Conservation (phyloP, 1,140 invertebrate genomes). For the Drosophila lacteicornis region DNA sequence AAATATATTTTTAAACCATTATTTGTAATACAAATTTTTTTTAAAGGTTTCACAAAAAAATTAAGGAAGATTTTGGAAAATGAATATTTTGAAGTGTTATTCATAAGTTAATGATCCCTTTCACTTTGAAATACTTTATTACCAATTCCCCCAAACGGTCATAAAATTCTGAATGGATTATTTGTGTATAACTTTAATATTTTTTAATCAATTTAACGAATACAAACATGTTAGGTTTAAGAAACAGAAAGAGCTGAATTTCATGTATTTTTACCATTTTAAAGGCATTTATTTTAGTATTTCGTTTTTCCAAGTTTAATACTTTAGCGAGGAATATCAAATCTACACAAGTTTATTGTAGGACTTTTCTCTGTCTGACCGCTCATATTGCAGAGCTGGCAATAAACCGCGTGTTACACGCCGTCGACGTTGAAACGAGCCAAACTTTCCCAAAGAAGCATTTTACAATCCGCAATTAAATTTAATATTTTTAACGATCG, state of each 20-base stretch:
- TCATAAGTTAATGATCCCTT: too few relatives aligned
- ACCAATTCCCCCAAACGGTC: too few relatives aligned
- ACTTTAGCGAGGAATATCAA: background rate
- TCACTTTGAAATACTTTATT: too few relatives aligned
- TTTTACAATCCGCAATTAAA: conserved; percentile 48
- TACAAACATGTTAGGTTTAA: background rate
- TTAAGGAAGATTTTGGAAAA: too few relatives aligned
- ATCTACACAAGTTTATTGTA: background rate
- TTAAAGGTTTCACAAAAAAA: too few relatives aligned
- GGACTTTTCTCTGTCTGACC: conserved; percentile 3
- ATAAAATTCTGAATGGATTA: too few relatives aligned
- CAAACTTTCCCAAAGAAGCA: conserved; percentile 44
- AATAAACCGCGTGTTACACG: conserved; percentile 52
- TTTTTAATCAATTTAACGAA: too few relatives aligned
- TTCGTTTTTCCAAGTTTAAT: background rate
- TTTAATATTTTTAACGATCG: conserved; percentile 51
- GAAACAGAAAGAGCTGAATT: background rate
- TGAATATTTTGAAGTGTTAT: too few relatives aligned
- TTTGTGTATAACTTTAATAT: too few relatives aligned
- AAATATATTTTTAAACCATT: too few relatives aligned
- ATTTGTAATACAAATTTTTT: too few relatives aligned
- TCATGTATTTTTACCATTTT: background rate
- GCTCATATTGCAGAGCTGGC: conserved; percentile 13
- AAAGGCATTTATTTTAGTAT: background rate
- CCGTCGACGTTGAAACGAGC: conserved; percentile 45